Evolutionary conservation across 2,113 vertebrate species (phyloP), one percentile per base, ranked within the genome.

Genomic region (Hemiscyllium ocellatum): DNA sequence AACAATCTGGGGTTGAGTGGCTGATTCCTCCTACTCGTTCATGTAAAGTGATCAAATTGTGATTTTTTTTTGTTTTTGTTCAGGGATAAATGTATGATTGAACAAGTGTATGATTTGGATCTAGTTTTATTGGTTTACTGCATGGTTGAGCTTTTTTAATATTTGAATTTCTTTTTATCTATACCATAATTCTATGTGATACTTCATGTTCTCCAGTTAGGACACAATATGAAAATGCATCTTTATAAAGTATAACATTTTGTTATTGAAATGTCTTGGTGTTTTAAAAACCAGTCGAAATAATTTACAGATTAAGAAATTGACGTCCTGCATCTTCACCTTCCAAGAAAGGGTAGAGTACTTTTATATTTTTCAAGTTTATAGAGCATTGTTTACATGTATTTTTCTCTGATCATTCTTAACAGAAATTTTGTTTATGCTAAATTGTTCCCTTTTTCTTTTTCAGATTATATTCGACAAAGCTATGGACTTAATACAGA

Each of bases 391-490:
- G n/a, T 66, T 42, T 37, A 15, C 87, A 90, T 33, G 65, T n/a
- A 33, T 80, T 33, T 66, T 89, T 93, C 4, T 8, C 4, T 72
- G 68, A 33, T 91, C 61, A 72, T 70, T 37, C 95, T 33, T 65
- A 70, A 66, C 20, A 33, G 12, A 19, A 95, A 78, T 0, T 47
- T 37, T 95, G 33, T 90, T 96, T 50, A 13, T 72, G 37, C 19
- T 83, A 15, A 83, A 83, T 47, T 0, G 15, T 37, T 96, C 78
- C 50, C 12, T 96, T 96, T 42, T 95, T 10, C 96, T 96, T 95
- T 52, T 96, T 97, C n/a, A 99, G 99, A 99, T 98, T 99, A 99
- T 98, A 98, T 99, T 96, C 99, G 99, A 97, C 99, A 99, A 98
- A 99, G 99, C 97, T 99, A 99, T 97, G 99, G 99, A 97, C 98